phyloP scores from a whole-genome alignment of 1,140 invertebrate species.

The Tetragonula clypearis region DNA sequence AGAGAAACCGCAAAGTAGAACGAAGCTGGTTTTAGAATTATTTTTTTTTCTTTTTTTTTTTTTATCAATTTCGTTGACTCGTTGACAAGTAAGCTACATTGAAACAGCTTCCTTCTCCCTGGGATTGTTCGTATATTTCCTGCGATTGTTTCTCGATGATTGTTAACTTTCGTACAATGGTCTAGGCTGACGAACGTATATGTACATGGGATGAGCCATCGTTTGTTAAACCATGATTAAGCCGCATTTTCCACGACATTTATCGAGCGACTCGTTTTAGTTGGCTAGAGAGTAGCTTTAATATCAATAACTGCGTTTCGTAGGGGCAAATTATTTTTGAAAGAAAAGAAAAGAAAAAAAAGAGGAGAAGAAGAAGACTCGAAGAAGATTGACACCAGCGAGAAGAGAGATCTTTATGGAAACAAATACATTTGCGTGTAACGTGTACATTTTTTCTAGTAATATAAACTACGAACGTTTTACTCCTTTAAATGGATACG shows the following conservation, averaged over 20 bases:
- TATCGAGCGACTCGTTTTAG: neutral
- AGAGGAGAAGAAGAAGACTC: neutral
- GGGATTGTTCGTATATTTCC: conserved; percentile 1
- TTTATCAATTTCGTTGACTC: conserved; percentile 20
- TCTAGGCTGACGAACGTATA: neutral
- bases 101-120: neutral
- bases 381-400: neutral
- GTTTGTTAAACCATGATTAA: neutral
- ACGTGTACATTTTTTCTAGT: conserved; percentile 36
- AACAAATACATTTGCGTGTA: neutral
- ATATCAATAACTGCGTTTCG: neutral
- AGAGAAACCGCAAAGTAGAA: neutral
- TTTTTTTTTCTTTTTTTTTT: neutral
- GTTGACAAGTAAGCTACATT: neutral
- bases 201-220: no score
- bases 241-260: neutral
- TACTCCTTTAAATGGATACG: conserved; percentile 12
- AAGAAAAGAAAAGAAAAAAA: neutral
- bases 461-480: neutral
- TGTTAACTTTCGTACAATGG: conserved; percentile 1
- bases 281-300: neutral
- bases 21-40: conserved; percentile 14
- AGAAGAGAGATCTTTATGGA: neutral
- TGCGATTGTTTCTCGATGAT: neutral
- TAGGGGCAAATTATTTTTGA: conserved; percentile 29